phyloP scores from a whole-genome alignment of 2,113 vertebrate species.

The Alligator mississippiensis region DNA sequence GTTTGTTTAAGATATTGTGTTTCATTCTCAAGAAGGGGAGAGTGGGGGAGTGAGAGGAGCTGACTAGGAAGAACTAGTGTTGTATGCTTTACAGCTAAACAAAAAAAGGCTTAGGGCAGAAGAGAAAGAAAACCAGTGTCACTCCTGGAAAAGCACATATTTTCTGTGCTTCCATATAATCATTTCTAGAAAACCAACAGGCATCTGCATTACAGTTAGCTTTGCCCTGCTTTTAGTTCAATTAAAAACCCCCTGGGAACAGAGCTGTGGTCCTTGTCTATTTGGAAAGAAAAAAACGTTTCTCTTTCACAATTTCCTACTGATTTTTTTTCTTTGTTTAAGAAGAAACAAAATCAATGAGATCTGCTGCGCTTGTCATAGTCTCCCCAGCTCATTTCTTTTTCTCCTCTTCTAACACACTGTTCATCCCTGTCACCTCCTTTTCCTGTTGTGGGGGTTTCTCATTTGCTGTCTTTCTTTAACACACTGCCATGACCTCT shows the following conservation, averaged over 20 bases:
- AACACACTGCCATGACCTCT: slow-evolving; percentile 6
- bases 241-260: not conserved
- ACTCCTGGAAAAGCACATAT: not conserved
- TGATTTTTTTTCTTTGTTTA: not conserved
- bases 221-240: not conserved
- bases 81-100: not conserved
- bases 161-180: not conserved
- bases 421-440: not conserved
- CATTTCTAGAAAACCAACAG: not conserved
- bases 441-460: not conserved
- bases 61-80: not conserved
- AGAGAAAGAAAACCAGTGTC: not conserved
- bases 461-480: not conserved
- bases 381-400: not conserved
- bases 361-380: not conserved
- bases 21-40: slow-evolving; percentile 69
- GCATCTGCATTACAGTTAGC: not conserved
- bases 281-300: not conserved
- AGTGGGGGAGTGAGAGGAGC: slow-evolving; percentile 27
- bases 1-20: slow-evolving; percentile 73
- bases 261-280: not conserved
- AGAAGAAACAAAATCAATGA: not conserved
- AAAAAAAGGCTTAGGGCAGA: not conserved
- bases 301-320: not conserved
- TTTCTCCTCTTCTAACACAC: not conserved